phyloP scores from a whole-genome alignment of 2,113 vertebrate species.

The Jacana jacana region DNA sequence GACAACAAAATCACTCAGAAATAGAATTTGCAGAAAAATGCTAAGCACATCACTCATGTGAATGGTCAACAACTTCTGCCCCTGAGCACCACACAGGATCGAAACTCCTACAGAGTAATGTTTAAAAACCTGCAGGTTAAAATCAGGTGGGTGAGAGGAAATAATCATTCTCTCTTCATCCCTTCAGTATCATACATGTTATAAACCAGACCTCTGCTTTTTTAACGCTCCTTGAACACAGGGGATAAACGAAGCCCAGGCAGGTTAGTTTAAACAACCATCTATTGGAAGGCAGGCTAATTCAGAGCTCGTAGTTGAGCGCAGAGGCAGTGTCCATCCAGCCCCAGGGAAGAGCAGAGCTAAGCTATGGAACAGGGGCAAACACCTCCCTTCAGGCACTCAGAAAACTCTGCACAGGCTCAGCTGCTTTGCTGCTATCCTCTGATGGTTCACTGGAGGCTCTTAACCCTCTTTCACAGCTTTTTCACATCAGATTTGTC shows the following conservation, averaged over 20 bases:
- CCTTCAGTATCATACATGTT: background rate
- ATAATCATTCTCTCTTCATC: background rate
- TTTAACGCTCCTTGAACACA: background rate
- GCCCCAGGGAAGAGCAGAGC: background rate
- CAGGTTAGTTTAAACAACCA: background rate
- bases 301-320: background rate
- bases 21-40: background rate
- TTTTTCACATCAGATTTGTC: background rate
- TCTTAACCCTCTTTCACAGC: background rate
- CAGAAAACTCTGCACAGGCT: background rate
- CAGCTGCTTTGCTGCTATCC: background rate
- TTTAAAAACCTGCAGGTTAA: background rate
- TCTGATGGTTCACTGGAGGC: background rate
- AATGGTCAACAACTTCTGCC: background rate
- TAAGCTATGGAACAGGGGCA: background rate
- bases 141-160: no score
- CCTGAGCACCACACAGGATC: background rate
- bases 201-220: background rate
- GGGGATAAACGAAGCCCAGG: background rate
- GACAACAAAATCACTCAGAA: background rate
- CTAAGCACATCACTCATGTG: background rate
- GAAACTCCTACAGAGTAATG: background rate
- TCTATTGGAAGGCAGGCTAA: fast-evolving
- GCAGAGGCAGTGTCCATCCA: background rate
- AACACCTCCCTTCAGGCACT: fast-evolving